Base-by-base conservation (phyloP, 2,888 invertebrate species). In the Apotomis turbidana region DNA sequence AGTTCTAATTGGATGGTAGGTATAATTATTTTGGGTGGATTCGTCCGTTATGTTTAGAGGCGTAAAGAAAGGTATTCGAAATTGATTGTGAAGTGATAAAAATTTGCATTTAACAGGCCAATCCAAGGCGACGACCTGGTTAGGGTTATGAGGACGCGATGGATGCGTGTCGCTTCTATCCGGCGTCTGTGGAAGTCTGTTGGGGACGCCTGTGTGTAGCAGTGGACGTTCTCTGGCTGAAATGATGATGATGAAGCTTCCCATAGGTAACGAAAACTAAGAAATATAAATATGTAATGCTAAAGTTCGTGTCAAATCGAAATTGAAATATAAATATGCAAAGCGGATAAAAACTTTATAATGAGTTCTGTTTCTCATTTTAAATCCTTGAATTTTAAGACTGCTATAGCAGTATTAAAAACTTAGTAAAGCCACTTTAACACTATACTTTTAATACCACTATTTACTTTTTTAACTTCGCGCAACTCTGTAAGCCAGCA, bases 11-110 rank as follows among this genome's bases (percentile, higher is more conserved):
- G 72, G 72, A 62, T 58, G 46, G 44, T 41, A 41, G 5, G 27
- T 52, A 44, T 71, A 68, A 72, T 68, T 68, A 72, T 72, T 72
- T 72, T 68, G 58, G 63, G 68, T 27, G 63, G 46, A 72, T 57
- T 72, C 52, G 51, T 13, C 62, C 64, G 70, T 59, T 70, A 64
- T 51, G 38, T 57, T 57, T 61, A 51, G 61, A 68, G 52, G 52
- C 61, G 57, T 57, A 44, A 44, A 54, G 9, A 66, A 70, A 41
- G 46, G 38, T 52, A 12, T 57, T 27, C 51, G 15, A 57, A 12
- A 44, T 46, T 46, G 44, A 36, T 46, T 46, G 27, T 12, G 27
- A 55, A 66, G 44, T 66, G 44, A 55, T 64, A n/a, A 12, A 44
- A 27, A 13, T 12, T 55, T 0, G 41, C 27, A 27, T 27, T 27